A percentile compares a stretch with the other conserved stretches of the same genome.
phyloP scores from a whole-genome alignment of 2,888 invertebrate species.

The Synanthedon tipuliformis region DNA sequence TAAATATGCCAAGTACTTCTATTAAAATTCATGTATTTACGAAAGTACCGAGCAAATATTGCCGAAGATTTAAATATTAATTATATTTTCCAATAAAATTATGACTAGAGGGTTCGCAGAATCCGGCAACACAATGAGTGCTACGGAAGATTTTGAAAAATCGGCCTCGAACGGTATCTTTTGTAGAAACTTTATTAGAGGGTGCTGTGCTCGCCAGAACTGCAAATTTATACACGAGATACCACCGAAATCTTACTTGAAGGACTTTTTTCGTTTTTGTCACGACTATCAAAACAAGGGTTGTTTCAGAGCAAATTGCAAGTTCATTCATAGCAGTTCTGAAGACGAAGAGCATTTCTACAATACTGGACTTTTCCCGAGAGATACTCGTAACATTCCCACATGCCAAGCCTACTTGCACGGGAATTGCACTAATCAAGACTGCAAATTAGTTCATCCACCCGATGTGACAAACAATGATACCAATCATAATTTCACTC shows the following conservation, averaged over 20 bases:
- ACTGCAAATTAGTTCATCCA: slow-evolving; percentile 42
- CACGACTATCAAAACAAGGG: slow-evolving; percentile 79
- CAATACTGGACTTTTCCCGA: slow-evolving; percentile 71
- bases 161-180: slow-evolving; percentile 24
- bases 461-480: slow-evolving; percentile 34
- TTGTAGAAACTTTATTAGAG: slow-evolving; percentile 65
- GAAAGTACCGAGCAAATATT: no score
- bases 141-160: slow-evolving; percentile 34
- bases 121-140: slow-evolving; percentile 26
- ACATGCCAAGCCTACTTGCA: slow-evolving; percentile 73
- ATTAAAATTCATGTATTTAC: no score
- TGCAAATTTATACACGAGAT: slow-evolving; percentile 55
- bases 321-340: slow-evolving; percentile 76
- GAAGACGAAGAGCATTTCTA: slow-evolving; percentile 79
- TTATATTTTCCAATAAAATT: slow-evolving; percentile 1
- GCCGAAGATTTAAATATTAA: no score
- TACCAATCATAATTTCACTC: slow-evolving; percentile 17
- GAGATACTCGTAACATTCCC: slow-evolving; percentile 46
- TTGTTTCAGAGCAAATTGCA: slow-evolving; percentile 72
- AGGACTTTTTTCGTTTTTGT: slow-evolving; percentile 64
- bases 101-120: slow-evolving; percentile 28
- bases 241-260: slow-evolving; percentile 39
- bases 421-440: slow-evolving; percentile 67
- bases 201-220: slow-evolving; percentile 66
- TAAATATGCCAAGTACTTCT: no score